These are phyloP conservation scores for Platycnemis pennipes DNA, from an alignment of 2,888 invertebrate genomes.

Conservation along the genomic window DNA sequence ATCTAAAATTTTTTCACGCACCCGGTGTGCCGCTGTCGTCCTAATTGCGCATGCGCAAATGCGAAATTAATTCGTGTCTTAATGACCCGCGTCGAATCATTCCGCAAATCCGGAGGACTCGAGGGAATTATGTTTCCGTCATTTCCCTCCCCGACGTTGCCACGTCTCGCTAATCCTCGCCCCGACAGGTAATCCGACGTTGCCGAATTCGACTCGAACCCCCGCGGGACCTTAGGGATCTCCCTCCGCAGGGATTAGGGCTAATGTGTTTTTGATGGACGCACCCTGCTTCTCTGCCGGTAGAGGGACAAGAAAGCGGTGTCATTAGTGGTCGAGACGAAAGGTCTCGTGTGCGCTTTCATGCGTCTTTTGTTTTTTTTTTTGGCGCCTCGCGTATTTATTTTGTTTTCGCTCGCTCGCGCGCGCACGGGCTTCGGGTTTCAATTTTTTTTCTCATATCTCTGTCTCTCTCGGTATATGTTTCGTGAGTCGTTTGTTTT, in stretches of 20 bases:
- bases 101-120: neutral
- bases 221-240: neutral
- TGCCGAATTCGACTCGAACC: neutral
- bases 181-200: conserved; percentile 1
- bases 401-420: too few species aligned
- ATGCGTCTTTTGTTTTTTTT: neutral
- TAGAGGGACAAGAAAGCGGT: too few species aligned
- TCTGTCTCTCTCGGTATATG: too few species aligned
- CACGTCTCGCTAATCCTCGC: neutral
- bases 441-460: too few species aligned
- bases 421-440: too few species aligned
- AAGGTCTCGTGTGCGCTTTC: neutral
- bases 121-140: neutral
- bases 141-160: neutral
- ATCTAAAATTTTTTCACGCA: too few species aligned
- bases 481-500: too few species aligned
- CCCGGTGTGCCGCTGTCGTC: too few species aligned
- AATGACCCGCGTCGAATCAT: neutral
- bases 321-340: neutral
- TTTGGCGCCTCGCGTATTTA: neutral
- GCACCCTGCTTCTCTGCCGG: too few species aligned
- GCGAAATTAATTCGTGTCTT: neutral
- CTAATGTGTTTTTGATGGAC: conserved; percentile 36
- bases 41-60: neutral
- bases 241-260: neutral